Percentiles rank a stretch among this genome's conserved stretches.
These are phyloP conservation scores for Campylomormyrus numenius DNA, from an alignment of 2,113 vertebrate species.

Conservation along the genomic window DNA sequence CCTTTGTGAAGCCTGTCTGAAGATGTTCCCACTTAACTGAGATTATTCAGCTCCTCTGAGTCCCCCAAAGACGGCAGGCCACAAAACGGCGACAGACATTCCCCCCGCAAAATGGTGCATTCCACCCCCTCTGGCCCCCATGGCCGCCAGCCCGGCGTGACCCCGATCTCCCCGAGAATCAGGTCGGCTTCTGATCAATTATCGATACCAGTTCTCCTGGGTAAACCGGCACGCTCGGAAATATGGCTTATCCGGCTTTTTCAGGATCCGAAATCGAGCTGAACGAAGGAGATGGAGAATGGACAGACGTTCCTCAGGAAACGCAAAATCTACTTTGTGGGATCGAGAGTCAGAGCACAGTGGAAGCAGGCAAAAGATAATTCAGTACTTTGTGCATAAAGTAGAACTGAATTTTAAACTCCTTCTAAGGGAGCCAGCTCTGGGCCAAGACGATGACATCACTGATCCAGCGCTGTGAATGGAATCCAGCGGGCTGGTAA, in stretches of 20 bases:
- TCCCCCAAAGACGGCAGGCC: background rate
- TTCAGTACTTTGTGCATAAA: background rate
- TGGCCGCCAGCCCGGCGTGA: background rate
- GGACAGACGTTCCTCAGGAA: background rate
- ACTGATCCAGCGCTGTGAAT: background rate
- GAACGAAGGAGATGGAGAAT: background rate
- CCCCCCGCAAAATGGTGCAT: background rate
- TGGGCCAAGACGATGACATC: background rate
- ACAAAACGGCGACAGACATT: background rate
- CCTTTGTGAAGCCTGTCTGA: conserved; percentile 15
- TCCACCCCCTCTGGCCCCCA: conserved; percentile 2
- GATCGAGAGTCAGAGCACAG: conserved; percentile 6
- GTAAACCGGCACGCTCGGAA: background rate
- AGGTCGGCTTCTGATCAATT: conserved; percentile 4
- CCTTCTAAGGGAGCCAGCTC: background rate
- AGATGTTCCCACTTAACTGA: conserved; percentile 20
- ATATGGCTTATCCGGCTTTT: background rate
- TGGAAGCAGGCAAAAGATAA: background rate
- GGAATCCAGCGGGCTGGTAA: conserved; percentile 26
- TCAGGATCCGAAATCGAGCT: background rate
- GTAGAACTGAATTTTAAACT: conserved; percentile 2
- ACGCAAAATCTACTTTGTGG: background rate
- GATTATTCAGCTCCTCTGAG: background rate
- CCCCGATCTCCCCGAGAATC: background rate
- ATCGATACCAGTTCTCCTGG: background rate